Evolutionary conservation across 2,113 vertebrate genomes (phyloP).

Genomic region (Globicephala melas): DNA sequence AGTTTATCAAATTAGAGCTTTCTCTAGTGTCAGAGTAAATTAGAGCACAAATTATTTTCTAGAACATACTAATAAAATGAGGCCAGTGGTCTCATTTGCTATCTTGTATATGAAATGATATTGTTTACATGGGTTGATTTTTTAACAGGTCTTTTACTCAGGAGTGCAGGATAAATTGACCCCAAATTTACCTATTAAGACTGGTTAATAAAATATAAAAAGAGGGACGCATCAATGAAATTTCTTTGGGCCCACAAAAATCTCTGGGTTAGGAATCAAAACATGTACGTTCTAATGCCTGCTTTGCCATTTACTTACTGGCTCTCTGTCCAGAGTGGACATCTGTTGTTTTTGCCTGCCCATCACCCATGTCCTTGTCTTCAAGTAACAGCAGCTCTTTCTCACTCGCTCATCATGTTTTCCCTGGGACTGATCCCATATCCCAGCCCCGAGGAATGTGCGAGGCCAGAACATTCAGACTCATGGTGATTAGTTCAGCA

Average conservation of each 20-base stretch:
- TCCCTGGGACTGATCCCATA: neutral
- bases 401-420: neutral
- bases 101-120: constrained; percentile 40
- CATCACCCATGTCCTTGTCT: neutral
- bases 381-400: neutral
- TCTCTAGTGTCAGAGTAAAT: constrained; percentile 51
- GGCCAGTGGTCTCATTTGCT: neutral
- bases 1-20: constrained; percentile 71
- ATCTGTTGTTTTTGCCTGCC: neutral
- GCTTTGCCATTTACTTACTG: neutral
- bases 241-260: neutral
- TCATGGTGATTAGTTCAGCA: neutral
- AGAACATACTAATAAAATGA: constrained; percentile 50
- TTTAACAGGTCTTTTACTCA: constrained; percentile 22
- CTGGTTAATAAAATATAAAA: neutral
- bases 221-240: neutral
- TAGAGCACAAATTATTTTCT: constrained; percentile 56
- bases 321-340: neutral
- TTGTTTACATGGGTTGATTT: constrained; percentile 65
- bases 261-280: neutral
- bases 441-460: neutral
- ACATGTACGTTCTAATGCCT: neutral
- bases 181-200: neutral
- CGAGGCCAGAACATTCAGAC: neutral
- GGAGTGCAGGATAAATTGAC: neutral